Base-by-base conservation (phyloP, 2,797 vertebrate species). In the Sebastes hubbsi region DNA sequence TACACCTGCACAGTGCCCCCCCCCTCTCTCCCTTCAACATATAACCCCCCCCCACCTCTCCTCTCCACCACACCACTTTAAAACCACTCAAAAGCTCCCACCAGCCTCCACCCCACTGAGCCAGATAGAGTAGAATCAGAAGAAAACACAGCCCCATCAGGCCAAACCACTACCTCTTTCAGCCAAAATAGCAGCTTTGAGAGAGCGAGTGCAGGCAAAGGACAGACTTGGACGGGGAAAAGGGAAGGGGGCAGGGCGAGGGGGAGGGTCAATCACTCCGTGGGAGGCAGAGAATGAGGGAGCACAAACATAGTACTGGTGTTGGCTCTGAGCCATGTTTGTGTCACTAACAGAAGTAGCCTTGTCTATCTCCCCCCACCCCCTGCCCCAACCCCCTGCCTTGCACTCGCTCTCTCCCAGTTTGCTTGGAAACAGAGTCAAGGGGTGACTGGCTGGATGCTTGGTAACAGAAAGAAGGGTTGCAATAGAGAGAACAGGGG, bases 281-380 rank as follows among this genome's bases (percentile, higher is more conserved):
- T 92, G 90, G 90, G 92, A 94, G 89, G 91, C 90, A 87, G 88
- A 89, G 90, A 91, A 88, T 85, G 83, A 90, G 82, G 82, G 89
- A 90, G 90, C 78, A 85, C 89, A 91, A 92, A 91, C 91, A 91
- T 82, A 81, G 90, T 87, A 77, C 94, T 91, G 89, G 73, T 83
- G 83, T 84, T 93, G 88, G 94, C 94, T 81, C 52, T 4, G 54
- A 90, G 92, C 93, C 91, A 93, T 91, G 87, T 92, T 94, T 91
- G 89, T 93, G 92, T 94, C 94, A 94, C 89, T 88, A 94, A 94
- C 94, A 95, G 93, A 94, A 91, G 90, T 89, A 81, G 92, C 91
- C 93, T 95, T 95, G 94, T 94, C 89, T 84, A 32, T 67, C 80
- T 63, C 54, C 75, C 71, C 34, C 34, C 56, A 38, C 12, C 54